phyloP scores from a whole-genome alignment of 2,888 invertebrate species.

The Ophion ventricosus region DNA sequence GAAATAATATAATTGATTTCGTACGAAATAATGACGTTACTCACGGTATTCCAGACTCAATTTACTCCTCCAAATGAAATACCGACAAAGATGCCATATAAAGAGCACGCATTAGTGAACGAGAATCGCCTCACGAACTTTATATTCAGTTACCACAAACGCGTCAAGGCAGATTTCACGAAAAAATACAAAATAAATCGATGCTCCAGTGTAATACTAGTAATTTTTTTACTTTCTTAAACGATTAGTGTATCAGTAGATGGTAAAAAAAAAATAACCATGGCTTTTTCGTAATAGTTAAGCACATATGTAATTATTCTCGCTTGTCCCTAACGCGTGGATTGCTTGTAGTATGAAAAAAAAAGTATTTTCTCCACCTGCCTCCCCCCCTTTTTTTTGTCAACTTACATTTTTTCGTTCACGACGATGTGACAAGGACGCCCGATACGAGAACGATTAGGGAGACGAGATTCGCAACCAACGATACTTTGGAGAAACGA shows the following conservation, averaged over 20 bases:
- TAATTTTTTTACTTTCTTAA: slow-evolving; percentile 15
- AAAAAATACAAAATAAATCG: slow-evolving; percentile 18
- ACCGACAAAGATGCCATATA: slow-evolving; percentile 50
- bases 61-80: slow-evolving; percentile 37
- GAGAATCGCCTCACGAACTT: slow-evolving; percentile 47
- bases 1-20: background rate
- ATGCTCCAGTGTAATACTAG: slow-evolving; percentile 18
- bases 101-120: slow-evolving; percentile 47
- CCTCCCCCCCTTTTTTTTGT: background rate
- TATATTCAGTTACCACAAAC: slow-evolving; percentile 56
- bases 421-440: slow-evolving; percentile 45
- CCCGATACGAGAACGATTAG: slow-evolving; percentile 49
- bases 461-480: slow-evolving; percentile 46
- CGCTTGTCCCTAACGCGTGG: slow-evolving; percentile 58
- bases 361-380: background rate
- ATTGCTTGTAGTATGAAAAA: slow-evolving; percentile 52
- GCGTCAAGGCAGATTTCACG: background rate
- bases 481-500: slow-evolving; percentile 26
- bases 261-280: slow-evolving; percentile 47
- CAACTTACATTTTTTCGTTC: slow-evolving; percentile 11
- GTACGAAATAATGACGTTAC: slow-evolving; percentile 14
- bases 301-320: slow-evolving; percentile 31
- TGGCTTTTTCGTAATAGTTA: slow-evolving; percentile 44
- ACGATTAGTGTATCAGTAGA: slow-evolving; percentile 38
- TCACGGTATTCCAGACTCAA: slow-evolving; percentile 28